Evolutionary conservation across 2,113 vertebrate species (phyloP).

Genomic region (Corydoras sp.): DNA sequence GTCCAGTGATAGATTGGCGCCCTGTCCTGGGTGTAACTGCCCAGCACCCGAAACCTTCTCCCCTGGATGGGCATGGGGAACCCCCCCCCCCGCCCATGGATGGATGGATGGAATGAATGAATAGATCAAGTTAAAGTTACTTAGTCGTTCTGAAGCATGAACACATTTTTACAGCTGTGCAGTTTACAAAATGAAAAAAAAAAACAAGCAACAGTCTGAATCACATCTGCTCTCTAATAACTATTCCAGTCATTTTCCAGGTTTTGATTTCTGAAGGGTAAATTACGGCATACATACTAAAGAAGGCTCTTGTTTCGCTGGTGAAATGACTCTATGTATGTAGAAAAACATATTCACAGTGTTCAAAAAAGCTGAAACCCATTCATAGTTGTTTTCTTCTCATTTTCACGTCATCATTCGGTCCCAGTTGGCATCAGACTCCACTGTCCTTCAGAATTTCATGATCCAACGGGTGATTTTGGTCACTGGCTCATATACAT

Average conservation of each 20-base stretch:
- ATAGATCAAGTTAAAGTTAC: too few species aligned
- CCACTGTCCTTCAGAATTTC: not conserved
- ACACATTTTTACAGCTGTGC: not conserved
- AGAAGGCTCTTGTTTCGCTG: slow-evolving; percentile 1
- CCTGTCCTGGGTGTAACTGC: too few species aligned
- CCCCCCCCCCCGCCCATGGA: too few species aligned
- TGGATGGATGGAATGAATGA: too few species aligned
- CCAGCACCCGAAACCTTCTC: too few species aligned
- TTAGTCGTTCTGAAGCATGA: too few species aligned
- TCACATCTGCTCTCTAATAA: not conserved
- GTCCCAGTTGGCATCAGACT: not conserved
- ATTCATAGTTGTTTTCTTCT: not conserved
- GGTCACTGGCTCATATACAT: slow-evolving; percentile 12
- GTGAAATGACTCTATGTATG: not conserved
- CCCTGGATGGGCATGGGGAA: too few species aligned
- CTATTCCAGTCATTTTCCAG: too few species aligned
- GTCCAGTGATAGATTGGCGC: too few species aligned
- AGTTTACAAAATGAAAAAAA: not conserved
- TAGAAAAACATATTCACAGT: slow-evolving; percentile 11
- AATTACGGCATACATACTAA: not conserved
- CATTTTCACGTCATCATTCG: not conserved
- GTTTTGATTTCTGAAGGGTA: not conserved
- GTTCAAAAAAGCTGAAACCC: slow-evolving; percentile 12
- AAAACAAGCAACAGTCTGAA: not conserved
- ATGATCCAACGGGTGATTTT: slow-evolving; percentile 15